phyloP scores from a whole-genome alignment of 2,888 invertebrate species.

The Yponomeuta malinellus region DNA sequence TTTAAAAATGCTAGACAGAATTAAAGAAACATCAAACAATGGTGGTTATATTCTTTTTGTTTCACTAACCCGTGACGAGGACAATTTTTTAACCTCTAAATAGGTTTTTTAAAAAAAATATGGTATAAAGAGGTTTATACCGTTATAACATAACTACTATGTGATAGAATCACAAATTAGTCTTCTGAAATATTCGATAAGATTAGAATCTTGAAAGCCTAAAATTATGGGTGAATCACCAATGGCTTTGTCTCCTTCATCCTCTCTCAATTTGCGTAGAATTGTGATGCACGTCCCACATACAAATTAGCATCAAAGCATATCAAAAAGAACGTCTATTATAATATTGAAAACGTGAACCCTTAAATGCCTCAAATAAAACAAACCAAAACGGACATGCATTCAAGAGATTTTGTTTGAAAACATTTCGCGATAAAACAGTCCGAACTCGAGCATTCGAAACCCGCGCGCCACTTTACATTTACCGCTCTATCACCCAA shows the following conservation, averaged over 20 bases:
- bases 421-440: conserved; percentile 15
- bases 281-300: not conserved
- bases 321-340: not conserved
- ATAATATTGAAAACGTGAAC: not conserved
- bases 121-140: too few species aligned
- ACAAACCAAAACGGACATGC: conserved; percentile 2
- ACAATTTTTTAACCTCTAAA: too few species aligned
- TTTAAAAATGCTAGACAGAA: too few species aligned
- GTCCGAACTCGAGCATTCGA: conserved; percentile 9
- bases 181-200: too few species aligned
- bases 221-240: too few species aligned
- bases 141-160: too few species aligned
- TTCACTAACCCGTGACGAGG: too few species aligned
- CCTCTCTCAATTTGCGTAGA: not conserved
- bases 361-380: conserved; percentile 1
- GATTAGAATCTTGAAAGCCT: too few species aligned
- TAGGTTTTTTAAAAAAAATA: too few species aligned
- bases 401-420: conserved; percentile 10
- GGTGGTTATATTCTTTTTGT: too few species aligned
- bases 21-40: too few species aligned
- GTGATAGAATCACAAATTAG: too few species aligned
- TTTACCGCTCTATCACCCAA: not conserved
- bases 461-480: not conserved
- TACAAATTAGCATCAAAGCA: not conserved
- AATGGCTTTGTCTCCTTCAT: not conserved